Evolutionary conservation across 1,140 invertebrate species (phyloP).

Genomic region (Drosophila nasuta): DNA sequence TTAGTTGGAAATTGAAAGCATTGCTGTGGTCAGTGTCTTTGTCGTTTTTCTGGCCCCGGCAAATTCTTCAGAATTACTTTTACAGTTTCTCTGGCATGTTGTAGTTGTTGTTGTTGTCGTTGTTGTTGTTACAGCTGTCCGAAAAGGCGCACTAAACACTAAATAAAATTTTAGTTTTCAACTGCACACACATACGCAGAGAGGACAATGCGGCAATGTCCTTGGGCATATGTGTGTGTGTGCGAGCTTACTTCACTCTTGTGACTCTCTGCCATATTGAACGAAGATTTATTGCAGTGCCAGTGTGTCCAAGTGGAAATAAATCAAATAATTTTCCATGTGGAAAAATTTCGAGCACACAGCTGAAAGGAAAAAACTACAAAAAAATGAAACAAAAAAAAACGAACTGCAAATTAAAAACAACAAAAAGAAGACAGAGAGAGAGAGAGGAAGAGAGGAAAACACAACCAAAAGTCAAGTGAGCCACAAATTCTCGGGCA

Average conservation of each 20-base stretch:
- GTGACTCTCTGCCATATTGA: slow-evolving; percentile 76
- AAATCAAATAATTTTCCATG: slow-evolving; percentile 84
- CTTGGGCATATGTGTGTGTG: slow-evolving; percentile 63
- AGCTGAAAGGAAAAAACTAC: slow-evolving; percentile 18
- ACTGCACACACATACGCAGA: slow-evolving; percentile 60
- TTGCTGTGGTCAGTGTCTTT: slow-evolving; percentile 63
- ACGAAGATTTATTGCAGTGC: slow-evolving; percentile 84
- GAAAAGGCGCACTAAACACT: slow-evolving; percentile 80
- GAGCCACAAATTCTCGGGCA: slow-evolving; percentile 48
- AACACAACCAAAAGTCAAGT: slow-evolving; percentile 67
- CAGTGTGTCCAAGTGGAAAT: slow-evolving; percentile 83
- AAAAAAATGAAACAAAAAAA: not conserved
- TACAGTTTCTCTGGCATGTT: slow-evolving; percentile 41
- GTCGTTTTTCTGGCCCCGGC: slow-evolving; percentile 44
- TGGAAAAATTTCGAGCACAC: slow-evolving; percentile 79
- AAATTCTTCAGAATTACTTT: slow-evolving; percentile 70
- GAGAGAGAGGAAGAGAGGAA: slow-evolving; percentile 29
- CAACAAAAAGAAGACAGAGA: slow-evolving; percentile 38
- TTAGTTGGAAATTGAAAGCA: slow-evolving; percentile 73
- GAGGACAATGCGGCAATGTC: slow-evolving; percentile 60
- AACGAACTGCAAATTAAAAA: slow-evolving; percentile 43
- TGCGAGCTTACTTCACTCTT: slow-evolving; percentile 1
- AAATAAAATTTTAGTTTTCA: slow-evolving; percentile 82
- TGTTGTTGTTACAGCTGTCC: slow-evolving; percentile 66
- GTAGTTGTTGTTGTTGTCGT: slow-evolving; percentile 43